Evolutionary conservation across 2,797 vertebrate genomes (phyloP), one percentile per base, ranked within the genome.

Genomic region (Arrhamphus sclerolepis): DNA sequence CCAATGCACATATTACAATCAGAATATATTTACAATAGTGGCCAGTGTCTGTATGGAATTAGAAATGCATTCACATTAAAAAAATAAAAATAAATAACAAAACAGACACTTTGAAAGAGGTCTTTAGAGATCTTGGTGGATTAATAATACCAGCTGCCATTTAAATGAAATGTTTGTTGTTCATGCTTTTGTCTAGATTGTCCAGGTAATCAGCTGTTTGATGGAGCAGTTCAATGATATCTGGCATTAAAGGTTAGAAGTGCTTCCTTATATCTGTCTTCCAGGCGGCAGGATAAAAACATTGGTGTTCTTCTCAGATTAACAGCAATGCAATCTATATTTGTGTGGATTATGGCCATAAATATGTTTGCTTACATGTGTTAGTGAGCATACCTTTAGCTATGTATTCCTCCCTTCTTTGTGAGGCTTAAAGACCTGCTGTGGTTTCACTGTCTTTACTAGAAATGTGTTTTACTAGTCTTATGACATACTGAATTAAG

Each of bases 1-100:
- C 43, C 48, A 50, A 75, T 68, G 78, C 73, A 75, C 60, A 71
- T 57, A 75, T 70, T 52, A 85, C 84, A 89, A 86, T 90, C 85
- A 80, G 17, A 54, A 66, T 74, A 48, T 51, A 80, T 64, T 78
- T 68, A 66, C 38, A 66, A 7, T 55, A 39, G 50, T 38, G 49
- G 34, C 29, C 60, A 22, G 14, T 34, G 52, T 44, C 47, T 58
- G 49, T 68, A 53, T 69, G 42, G 70, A 78, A 62, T 48, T 64
- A 62, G 52, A 82, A 80, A 82, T 84, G 89, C 63, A 72, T 56
- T 66, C 28, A 61, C 42, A 18, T 7, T 19, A 8, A 43, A 13
- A 11, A 5, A 7, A n/a, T 16, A 40, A 5, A 13, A 13, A 40
- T 13, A 17, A 5, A 16, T 40, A 7, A 57, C 26, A 20, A 58